These are phyloP conservation scores for Loriculus beryllinus DNA, from an alignment of 2,797 vertebrate species.

Conservation along the genomic window DNA sequence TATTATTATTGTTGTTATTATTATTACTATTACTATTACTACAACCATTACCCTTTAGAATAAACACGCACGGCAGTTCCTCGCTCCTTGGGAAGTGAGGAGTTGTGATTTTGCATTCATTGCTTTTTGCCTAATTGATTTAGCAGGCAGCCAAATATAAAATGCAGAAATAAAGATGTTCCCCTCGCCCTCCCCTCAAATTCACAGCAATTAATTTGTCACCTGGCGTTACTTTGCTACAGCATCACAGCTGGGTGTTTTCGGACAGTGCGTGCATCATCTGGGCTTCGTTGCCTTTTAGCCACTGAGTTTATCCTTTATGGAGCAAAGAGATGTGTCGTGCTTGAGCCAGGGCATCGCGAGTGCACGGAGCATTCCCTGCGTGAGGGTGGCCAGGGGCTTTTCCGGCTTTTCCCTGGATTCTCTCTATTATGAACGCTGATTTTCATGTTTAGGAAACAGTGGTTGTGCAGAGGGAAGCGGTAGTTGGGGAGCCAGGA, in stretches of 20 bases:
- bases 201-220: conserved; percentile 53
- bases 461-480: conserved; percentile 13
- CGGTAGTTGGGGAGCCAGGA: not conserved
- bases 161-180: not conserved
- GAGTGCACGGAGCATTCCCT: not conserved
- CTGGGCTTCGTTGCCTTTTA: conserved; percentile 39
- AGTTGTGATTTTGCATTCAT: conserved; percentile 39
- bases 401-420: not conserved
- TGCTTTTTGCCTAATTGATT: conserved; percentile 40
- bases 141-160: conserved; percentile 23
- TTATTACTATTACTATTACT: not conserved
- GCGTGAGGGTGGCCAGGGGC: not conserved
- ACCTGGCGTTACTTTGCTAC: conserved; percentile 7
- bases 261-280: not conserved
- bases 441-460: not conserved
- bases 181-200: not conserved
- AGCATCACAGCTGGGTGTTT: not conserved
- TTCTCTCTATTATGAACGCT: not conserved
- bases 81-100: conserved; percentile 23
- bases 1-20: not conserved
- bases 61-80: not conserved
- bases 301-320: conserved; percentile 37
- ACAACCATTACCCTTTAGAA: conserved; percentile 30
- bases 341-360: not conserved
- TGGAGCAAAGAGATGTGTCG: not conserved